Conservation (phyloP, 2,888 invertebrate genomes). For the Rhingia campestris region DNA sequence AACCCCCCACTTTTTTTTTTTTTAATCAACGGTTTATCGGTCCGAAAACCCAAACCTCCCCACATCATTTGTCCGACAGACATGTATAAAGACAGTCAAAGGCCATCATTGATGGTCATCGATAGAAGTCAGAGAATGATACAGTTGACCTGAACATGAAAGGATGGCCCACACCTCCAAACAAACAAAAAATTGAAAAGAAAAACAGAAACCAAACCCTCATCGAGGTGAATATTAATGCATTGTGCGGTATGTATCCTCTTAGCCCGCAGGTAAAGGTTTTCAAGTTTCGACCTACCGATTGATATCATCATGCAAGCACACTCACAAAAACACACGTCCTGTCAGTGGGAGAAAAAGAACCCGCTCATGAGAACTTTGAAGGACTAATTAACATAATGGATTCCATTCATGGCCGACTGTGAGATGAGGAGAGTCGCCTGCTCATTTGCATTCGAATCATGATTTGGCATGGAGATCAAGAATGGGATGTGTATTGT, state of each 20-base stretch:
- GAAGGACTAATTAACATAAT: slow-evolving; percentile 73
- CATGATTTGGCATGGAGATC: slow-evolving; percentile 37
- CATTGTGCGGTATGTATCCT: slow-evolving; percentile 59
- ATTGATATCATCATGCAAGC: slow-evolving; percentile 65
- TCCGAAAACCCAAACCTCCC: slow-evolving; percentile 7
- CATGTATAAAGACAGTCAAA: slow-evolving; percentile 56
- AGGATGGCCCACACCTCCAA: slow-evolving; percentile 62
- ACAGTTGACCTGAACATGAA: slow-evolving; percentile 71
- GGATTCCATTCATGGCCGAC: slow-evolving; percentile 51
- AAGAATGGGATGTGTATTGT: slow-evolving; percentile 34
- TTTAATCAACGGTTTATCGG: slow-evolving; percentile 67
- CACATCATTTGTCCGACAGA: slow-evolving; percentile 28
- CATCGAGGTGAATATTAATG: slow-evolving; percentile 67
- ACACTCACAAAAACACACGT: neutral
- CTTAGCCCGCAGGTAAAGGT: slow-evolving; percentile 52
- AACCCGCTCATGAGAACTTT: slow-evolving; percentile 58
- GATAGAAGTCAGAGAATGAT: slow-evolving; percentile 67
- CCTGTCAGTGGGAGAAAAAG: neutral
- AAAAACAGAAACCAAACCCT: slow-evolving; percentile 39
- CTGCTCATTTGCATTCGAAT: slow-evolving; percentile 69
- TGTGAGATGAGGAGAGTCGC: slow-evolving; percentile 31
- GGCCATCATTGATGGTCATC: slow-evolving; percentile 72
- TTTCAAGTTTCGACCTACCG: slow-evolving; percentile 31
- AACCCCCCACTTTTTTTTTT: slow-evolving; percentile 53
- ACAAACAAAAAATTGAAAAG: slow-evolving; percentile 15